A percentile compares a stretch with the other conserved stretches of the same genome.
Conservation (phyloP, 2,113 vertebrate species). For the Tragelaphus buxtoni region DNA sequence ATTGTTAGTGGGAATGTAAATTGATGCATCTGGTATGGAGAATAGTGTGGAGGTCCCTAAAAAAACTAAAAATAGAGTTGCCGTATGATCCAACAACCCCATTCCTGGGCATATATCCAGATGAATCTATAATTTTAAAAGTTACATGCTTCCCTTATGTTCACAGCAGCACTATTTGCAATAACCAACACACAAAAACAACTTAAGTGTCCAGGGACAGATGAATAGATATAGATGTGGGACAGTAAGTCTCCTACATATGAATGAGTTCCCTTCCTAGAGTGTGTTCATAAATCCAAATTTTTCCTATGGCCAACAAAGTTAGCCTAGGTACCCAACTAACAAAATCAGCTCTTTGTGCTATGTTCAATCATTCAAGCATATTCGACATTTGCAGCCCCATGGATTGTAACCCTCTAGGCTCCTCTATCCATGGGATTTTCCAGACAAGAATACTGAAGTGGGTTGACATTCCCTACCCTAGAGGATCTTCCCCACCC, state of each 20-base stretch:
- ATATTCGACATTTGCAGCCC: neutral
- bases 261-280: neutral
- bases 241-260: neutral
- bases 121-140: neutral
- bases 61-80: neutral
- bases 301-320: neutral
- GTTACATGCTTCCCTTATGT: neutral
- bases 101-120: neutral
- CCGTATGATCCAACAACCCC: neutral
- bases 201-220: neutral
- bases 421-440: neutral
- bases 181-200: neutral
- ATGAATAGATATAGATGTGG: neutral
- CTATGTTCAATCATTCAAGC: neutral
- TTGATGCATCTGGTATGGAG: neutral
- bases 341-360: neutral
- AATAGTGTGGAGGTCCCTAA: neutral
- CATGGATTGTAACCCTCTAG: neutral
- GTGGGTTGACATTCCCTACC: neutral
- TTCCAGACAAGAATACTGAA: neutral
- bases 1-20: neutral
- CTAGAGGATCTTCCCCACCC: neutral
- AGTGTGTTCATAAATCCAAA: accelerated
- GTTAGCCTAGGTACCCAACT: neutral
- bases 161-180: neutral